Conservation (phyloP, 1,140 invertebrate species). For the Zaprionus tsacasi region DNA sequence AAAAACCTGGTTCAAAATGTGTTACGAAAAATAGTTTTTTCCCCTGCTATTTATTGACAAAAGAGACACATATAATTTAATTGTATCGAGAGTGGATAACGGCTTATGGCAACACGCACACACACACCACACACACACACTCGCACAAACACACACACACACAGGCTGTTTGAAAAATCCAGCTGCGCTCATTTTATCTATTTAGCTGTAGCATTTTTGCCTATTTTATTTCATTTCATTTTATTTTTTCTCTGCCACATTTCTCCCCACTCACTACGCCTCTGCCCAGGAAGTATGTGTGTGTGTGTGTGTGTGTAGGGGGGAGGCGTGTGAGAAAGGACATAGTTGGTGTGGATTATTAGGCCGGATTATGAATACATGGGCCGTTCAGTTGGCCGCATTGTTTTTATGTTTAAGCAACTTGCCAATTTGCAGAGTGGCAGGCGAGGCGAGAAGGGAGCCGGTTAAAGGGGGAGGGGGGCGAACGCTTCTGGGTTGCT, state of each 20-base stretch:
- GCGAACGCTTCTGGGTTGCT: neutral
- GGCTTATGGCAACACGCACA: slow-evolving; percentile 14
- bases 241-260: slow-evolving; percentile 23
- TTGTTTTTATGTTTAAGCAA: slow-evolving; percentile 76
- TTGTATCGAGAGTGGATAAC: slow-evolving; percentile 21
- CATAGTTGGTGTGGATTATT: slow-evolving; percentile 67
- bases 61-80: slow-evolving; percentile 22
- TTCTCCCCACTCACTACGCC: neutral
- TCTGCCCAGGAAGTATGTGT: too few species aligned
- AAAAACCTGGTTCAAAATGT: neutral
- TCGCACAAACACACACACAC: slow-evolving; percentile 6
- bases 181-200: slow-evolving; percentile 47
- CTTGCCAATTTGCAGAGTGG: slow-evolving; percentile 65
- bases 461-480: neutral
- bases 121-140: neutral
- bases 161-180: slow-evolving; percentile 33
- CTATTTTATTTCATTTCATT: slow-evolving; percentile 52
- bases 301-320: neutral
- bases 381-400: slow-evolving; percentile 71
- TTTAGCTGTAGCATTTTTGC: slow-evolving; percentile 45
- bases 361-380: slow-evolving; percentile 80
- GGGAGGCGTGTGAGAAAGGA: slow-evolving; percentile 9
- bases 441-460: slow-evolving; percentile 1
- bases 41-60: slow-evolving; percentile 6
- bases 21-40: neutral